Evolutionary conservation across 92 coral and sea anemone genomes (phyloP).

Genomic region (Parazoanthus swiftii): DNA sequence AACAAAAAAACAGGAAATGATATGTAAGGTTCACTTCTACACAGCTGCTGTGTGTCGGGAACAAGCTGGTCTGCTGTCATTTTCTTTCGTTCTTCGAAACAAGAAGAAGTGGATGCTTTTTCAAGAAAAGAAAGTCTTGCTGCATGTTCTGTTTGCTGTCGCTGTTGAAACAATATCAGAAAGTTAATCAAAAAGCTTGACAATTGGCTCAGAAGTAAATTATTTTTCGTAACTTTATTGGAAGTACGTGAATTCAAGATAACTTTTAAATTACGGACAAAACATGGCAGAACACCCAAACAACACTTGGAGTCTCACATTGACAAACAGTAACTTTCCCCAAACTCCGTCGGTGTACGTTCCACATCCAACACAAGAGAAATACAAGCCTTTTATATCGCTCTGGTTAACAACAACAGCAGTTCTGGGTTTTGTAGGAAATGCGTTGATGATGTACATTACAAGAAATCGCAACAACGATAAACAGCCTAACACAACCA

Average conservation of each 20-base stretch:
- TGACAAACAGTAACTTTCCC: not conserved
- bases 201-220: too few species aligned
- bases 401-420: not conserved
- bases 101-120: not conserved
- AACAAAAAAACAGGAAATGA: too few species aligned
- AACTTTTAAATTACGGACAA: not conserved
- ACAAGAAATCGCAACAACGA: not conserved
- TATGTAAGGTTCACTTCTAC: not conserved
- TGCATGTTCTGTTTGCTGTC: too few species aligned
- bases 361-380: not conserved
- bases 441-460: not conserved
- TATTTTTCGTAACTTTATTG: too few species aligned
- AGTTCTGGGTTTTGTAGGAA: not conserved
- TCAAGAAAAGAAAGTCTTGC: not conserved
- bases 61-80: not conserved
- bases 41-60: not conserved
- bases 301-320: not conserved
- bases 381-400: not conserved
- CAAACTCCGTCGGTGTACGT: too few species aligned
- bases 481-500: not conserved
- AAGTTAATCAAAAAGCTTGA: not conserved
- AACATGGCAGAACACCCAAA: not conserved
- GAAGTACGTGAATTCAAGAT: not conserved
- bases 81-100: too few species aligned
- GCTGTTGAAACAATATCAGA: not conserved